Conservation (phyloP, 2,888 invertebrate genomes). For the Muscina levida region DNA sequence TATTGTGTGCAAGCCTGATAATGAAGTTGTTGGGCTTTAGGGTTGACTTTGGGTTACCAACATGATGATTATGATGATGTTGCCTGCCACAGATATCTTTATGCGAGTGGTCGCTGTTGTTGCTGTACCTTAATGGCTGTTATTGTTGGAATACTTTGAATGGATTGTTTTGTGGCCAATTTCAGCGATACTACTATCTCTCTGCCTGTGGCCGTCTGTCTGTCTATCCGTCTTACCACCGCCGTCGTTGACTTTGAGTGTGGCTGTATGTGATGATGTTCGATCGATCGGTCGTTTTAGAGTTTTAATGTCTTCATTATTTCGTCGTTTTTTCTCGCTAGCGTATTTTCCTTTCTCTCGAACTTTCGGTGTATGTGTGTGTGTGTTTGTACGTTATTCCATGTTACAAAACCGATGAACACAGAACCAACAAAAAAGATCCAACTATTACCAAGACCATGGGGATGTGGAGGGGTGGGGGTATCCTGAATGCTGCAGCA, state of each 20-base stretch:
- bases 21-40: slow-evolving; percentile 60
- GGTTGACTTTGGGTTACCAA: slow-evolving; percentile 35
- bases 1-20: slow-evolving; percentile 40
- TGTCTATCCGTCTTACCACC: slow-evolving; percentile 31
- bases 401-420: slow-evolving; percentile 45
- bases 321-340: slow-evolving; percentile 47
- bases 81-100: slow-evolving; percentile 41
- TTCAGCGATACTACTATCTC: slow-evolving; percentile 18
- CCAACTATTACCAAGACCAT: slow-evolving; percentile 60
- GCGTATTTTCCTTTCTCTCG: slow-evolving; percentile 7
- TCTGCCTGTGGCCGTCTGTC: slow-evolving; percentile 27
- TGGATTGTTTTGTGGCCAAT: slow-evolving; percentile 48
- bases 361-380: slow-evolving; percentile 50
- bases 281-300: slow-evolving; percentile 49
- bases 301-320: slow-evolving; percentile 67
- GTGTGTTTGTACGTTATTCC: too few species aligned
- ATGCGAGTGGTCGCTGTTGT: too few species aligned
- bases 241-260: slow-evolving; percentile 55
- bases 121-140: slow-evolving; percentile 47
- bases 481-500: slow-evolving; percentile 38
- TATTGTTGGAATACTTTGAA: slow-evolving; percentile 60
- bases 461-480: slow-evolving; percentile 43
- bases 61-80: slow-evolving; percentile 10
- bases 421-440: slow-evolving; percentile 41
- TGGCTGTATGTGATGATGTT: slow-evolving; percentile 41